These are phyloP conservation scores for Clarias batrachus DNA, from an alignment of 2,113 vertebrate species.

Conservation along the genomic window DNA sequence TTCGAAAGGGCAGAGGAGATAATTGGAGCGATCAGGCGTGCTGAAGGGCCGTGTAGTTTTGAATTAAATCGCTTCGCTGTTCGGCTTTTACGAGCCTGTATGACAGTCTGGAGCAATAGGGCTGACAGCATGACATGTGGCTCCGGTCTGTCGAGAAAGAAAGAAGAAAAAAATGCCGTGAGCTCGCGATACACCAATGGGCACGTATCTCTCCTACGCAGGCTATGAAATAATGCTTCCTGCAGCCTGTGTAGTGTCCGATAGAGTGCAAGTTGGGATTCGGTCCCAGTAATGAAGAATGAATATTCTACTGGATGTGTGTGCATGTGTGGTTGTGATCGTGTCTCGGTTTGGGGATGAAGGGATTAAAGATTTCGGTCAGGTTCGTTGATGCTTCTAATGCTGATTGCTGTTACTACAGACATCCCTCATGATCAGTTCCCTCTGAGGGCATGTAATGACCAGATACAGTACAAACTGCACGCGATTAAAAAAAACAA, in stretches of 20 bases:
- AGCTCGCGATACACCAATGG: background rate
- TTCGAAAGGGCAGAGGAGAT: conserved; percentile 32
- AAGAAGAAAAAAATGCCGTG: background rate
- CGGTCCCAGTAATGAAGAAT: conserved; percentile 37
- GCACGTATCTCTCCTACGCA: background rate
- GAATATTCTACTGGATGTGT: conserved; percentile 19
- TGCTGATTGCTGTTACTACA: background rate
- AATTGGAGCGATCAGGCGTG: conserved; percentile 43
- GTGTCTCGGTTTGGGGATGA: background rate
- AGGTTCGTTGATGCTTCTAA: background rate
- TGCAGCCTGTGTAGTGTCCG: background rate
- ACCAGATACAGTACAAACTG: too few relatives aligned
- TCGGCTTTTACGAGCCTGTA: conserved; percentile 45
- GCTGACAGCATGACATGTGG: conserved; percentile 43
- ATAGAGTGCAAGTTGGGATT: background rate
- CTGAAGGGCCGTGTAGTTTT: conserved; percentile 28
- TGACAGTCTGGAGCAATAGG: conserved; percentile 10
- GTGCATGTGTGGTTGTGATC: too few relatives aligned
- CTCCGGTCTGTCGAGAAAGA: background rate
- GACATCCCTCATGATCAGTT: background rate
- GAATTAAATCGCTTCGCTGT: conserved; percentile 44
- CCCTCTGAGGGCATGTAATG: background rate
- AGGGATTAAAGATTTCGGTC: background rate
- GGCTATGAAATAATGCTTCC: background rate
- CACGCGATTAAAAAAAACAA: too few relatives aligned